Conservation (phyloP, 2,888 invertebrate genomes). For the Trachelus tabidus region DNA sequence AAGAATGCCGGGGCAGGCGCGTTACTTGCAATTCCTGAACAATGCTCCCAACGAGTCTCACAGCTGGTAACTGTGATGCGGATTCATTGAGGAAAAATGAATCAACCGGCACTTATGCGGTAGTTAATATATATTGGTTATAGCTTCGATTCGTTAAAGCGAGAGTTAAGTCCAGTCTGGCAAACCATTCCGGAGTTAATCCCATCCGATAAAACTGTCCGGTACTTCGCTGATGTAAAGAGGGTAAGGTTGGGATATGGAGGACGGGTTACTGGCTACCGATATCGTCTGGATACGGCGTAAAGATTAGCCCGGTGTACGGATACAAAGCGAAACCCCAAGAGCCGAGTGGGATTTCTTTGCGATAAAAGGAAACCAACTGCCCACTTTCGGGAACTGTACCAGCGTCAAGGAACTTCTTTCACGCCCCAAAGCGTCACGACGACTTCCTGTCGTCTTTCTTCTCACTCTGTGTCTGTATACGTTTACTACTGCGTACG, state of each 20-base stretch:
- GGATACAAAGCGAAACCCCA: not conserved
- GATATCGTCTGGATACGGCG: not conserved
- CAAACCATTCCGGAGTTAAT: not conserved
- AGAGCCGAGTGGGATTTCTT: not conserved
- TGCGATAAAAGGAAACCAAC: not conserved
- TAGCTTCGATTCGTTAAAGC: not conserved
- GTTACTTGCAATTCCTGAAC: slow-evolving; percentile 42
- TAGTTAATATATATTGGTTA: not conserved
- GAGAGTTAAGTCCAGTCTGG: not conserved
- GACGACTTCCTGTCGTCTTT: not conserved
- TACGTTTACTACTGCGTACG: not conserved
- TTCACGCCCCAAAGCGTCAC: not conserved
- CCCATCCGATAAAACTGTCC: not conserved
- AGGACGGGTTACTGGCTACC: not conserved
- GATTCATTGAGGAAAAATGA: slow-evolving; percentile 22
- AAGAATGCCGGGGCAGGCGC: slow-evolving; percentile 29
- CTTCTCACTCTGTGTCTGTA: not conserved
- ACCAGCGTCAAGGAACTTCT: not conserved
- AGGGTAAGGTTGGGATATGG: not conserved
- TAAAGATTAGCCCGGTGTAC: not conserved
- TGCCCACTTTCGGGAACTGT: not conserved
- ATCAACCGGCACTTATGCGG: not conserved
- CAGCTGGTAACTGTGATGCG: slow-evolving; percentile 15
- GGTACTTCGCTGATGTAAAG: not conserved
- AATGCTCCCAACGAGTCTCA: slow-evolving; percentile 28